These are phyloP conservation scores for Meliscaeva auricollis DNA, from an alignment of 2,888 invertebrate species.

Conservation along the genomic window DNA sequence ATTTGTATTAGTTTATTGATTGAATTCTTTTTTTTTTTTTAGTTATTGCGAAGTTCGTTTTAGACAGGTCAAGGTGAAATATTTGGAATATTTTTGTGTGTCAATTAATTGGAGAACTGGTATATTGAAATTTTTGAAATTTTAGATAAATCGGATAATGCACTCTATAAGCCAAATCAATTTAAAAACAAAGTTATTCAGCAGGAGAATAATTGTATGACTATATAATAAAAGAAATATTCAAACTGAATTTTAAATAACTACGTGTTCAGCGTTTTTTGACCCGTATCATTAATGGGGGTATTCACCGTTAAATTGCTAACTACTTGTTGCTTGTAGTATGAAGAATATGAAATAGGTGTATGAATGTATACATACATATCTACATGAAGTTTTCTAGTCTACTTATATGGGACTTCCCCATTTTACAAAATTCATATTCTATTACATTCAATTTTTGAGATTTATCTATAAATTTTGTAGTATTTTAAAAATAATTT, in stretches of 20 bases:
- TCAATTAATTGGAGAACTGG: background rate
- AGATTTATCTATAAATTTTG: too few species aligned
- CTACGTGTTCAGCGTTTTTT: constrained; percentile 3
- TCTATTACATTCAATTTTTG: too few species aligned
- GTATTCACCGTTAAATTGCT: background rate
- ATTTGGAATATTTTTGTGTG: background rate
- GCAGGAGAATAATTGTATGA: background rate
- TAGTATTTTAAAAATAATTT: too few species aligned
- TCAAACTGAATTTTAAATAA: constrained; percentile 9
- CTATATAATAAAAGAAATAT: background rate
- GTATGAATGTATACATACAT: too few species aligned
- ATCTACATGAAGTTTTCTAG: too few species aligned
- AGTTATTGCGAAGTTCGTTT: constrained; percentile 8
- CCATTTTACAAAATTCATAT: too few species aligned
- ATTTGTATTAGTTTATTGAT: constrained; percentile 1
- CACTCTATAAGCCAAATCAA: background rate
- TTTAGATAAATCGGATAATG: constrained; percentile 2
- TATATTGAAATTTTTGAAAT: background rate
- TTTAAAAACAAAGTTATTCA: too few species aligned
- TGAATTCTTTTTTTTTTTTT: background rate
- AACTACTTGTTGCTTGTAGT: too few species aligned
- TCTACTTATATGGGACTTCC: too few species aligned
- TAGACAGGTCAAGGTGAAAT: constrained; percentile 4
- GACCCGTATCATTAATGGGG: background rate
- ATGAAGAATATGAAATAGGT: constrained; percentile 9